phyloP scores from a whole-genome alignment of 92 coral and sea anemone species.

The Epizoanthus fatuus region DNA sequence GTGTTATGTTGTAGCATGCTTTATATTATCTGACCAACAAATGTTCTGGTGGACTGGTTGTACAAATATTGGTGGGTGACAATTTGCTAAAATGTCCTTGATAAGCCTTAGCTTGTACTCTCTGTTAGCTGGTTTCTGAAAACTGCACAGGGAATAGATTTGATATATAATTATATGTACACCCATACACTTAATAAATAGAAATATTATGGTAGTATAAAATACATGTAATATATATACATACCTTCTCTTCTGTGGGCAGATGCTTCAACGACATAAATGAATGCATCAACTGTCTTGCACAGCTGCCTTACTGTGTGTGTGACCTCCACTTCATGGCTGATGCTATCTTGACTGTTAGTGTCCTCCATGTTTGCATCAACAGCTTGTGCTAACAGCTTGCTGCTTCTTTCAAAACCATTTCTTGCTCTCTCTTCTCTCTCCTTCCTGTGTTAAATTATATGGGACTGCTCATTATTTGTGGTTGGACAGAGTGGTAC shows the following conservation, averaged over 20 bases:
- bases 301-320: constrained; percentile 96
- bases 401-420: constrained; percentile 77
- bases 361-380: constrained; percentile 42
- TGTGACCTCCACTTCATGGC: constrained; percentile 69
- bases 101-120: too few species aligned
- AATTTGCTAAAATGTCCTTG: too few species aligned
- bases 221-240: too few species aligned
- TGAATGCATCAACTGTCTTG: constrained; percentile 95
- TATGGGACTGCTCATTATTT: neutral
- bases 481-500: neutral
- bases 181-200: too few species aligned
- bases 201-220: too few species aligned
- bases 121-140: too few species aligned
- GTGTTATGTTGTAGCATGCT: too few species aligned
- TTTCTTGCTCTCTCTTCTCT: constrained; percentile 86
- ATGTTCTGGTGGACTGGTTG: too few species aligned
- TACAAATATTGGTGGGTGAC: too few species aligned
- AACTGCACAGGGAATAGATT: too few species aligned
- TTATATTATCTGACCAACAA: too few species aligned
- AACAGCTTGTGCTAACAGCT: constrained; percentile 65
- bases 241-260: constrained; percentile 82
- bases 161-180: neutral
- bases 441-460: constrained; percentile 84
- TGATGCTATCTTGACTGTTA: constrained; percentile 24
- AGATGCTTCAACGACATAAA: constrained; percentile 92